Percentiles rank a stretch among this genome's conserved stretches.
Evolutionary conservation across 2,113 vertebrate species (phyloP).

Genomic region (Scopus umbretta): DNA sequence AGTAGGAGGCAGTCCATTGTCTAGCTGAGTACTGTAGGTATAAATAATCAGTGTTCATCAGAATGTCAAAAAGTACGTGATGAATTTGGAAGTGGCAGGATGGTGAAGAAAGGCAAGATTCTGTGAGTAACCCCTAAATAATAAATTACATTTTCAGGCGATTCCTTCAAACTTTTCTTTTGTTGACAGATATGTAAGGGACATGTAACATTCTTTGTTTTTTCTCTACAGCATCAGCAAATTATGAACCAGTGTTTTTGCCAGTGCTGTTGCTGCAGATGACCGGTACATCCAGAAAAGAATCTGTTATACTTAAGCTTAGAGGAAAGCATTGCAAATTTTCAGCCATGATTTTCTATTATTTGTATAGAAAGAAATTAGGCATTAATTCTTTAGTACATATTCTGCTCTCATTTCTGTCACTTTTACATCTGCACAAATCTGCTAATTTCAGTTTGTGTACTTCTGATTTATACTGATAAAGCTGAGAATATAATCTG

Average conservation of each 20-base stretch:
- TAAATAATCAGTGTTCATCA: not conserved
- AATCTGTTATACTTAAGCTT: not conserved
- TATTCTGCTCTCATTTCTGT: not conserved
- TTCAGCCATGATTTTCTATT: not conserved
- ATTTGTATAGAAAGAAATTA: not conserved
- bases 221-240: not conserved
- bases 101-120: not conserved
- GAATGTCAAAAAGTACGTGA: not conserved
- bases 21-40: not conserved
- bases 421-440: not conserved
- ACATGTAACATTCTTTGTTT: not conserved
- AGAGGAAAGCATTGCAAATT: not conserved
- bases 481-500: not conserved
- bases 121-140: not conserved
- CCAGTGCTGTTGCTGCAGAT: not conserved
- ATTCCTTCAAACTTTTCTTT: not conserved
- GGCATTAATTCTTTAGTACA: not conserved
- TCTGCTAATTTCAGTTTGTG: not conserved
- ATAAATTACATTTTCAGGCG: not conserved
- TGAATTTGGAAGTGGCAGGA: not conserved
- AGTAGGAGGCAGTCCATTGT: not conserved
- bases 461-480: not conserved
- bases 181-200: not conserved
- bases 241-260: not conserved
- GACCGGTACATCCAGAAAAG: not conserved